Percentiles rank a stretch among this genome's conserved stretches.
phyloP scores from a whole-genome alignment of 2,113 vertebrate species.

The Eulacestoma nigropectus region DNA sequence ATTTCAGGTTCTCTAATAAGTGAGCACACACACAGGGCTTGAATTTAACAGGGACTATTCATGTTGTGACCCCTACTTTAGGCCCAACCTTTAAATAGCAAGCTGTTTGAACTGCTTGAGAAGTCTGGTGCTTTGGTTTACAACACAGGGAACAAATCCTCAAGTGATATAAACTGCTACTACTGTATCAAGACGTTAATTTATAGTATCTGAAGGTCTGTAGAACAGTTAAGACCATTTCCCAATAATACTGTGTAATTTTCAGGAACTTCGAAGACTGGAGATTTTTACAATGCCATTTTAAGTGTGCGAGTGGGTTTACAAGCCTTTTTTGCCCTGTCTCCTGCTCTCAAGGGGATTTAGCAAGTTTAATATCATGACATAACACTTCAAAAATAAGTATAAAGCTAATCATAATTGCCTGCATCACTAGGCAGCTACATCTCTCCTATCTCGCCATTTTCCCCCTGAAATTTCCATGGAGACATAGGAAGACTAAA shows the following conservation, averaged over 20 bases:
- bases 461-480: not conserved
- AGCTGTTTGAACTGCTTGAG: not conserved
- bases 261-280: not conserved
- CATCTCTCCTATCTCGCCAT: not conserved
- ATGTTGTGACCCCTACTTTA: not conserved
- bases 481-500: not conserved
- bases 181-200: not conserved
- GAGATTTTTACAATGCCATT: not conserved
- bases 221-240: not conserved
- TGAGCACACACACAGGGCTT: not conserved
- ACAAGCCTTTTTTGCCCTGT: not conserved
- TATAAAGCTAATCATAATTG: not conserved
- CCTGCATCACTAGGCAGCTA: not conserved
- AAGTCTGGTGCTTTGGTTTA: not conserved
- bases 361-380: not conserved
- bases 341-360: not conserved
- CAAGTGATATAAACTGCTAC: not conserved
- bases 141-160: not conserved
- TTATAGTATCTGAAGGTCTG: not conserved
- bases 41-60: not conserved
- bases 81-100: not conserved
- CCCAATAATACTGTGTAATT: not conserved
- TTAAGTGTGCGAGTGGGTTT: not conserved
- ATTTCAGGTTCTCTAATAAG: not conserved
- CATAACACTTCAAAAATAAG: not conserved